Conservation (phyloP, 2,113 vertebrate genomes). For the Sitta europaea region DNA sequence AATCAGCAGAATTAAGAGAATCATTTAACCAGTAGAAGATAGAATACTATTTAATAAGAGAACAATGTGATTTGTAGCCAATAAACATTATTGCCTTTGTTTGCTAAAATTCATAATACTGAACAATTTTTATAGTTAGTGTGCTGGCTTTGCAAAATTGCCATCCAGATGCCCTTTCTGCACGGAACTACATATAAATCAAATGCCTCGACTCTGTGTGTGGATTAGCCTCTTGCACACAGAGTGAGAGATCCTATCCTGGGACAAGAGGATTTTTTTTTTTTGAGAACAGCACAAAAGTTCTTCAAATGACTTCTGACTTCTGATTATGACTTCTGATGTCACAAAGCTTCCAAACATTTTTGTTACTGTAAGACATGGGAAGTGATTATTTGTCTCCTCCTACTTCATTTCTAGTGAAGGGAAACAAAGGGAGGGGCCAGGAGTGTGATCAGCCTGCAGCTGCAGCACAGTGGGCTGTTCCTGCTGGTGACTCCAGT, state of each 20-base stretch:
- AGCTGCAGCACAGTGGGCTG: rapidly evolving
- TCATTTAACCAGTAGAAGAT: background rate
- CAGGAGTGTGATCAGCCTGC: background rate
- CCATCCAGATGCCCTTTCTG: background rate
- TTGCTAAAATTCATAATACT: background rate
- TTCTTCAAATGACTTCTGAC: too few species aligned
- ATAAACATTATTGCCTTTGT: background rate
- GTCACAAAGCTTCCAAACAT: background rate
- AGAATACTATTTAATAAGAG: background rate
- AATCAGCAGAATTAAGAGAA: background rate
- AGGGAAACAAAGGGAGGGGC: rapidly evolving
- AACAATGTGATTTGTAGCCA: background rate
- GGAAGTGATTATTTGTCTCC: background rate
- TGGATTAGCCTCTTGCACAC: background rate
- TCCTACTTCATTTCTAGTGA: background rate
- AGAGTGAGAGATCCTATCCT: background rate
- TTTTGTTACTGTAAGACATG: background rate
- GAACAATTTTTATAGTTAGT: background rate
- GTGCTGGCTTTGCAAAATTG: background rate
- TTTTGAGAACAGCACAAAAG: background rate
- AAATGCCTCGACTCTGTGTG: background rate
- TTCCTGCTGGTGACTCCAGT: background rate
- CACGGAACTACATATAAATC: background rate
- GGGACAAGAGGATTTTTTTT: background rate
- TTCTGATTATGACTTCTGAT: background rate